phyloP scores from a whole-genome alignment of 2,113 vertebrate genomes.

The Hippolais icterina region DNA sequence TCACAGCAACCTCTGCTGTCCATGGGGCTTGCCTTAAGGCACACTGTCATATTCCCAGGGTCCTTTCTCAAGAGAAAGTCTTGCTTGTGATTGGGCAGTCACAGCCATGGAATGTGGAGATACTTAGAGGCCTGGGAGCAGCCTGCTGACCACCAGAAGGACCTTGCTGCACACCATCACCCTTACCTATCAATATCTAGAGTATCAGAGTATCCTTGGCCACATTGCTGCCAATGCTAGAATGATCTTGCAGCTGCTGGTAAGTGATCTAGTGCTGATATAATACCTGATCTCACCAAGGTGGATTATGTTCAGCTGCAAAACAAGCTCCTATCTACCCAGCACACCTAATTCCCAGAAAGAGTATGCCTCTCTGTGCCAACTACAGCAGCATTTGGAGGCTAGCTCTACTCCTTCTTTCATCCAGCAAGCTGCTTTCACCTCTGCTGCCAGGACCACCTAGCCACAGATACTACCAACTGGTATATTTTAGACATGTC shows the following conservation, averaged over 20 bases:
- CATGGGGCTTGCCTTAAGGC: fast-evolving
- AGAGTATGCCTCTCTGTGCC: not conserved
- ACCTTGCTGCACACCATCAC: not conserved
- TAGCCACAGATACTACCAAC: not conserved
- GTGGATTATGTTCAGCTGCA: not conserved
- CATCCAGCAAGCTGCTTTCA: not conserved
- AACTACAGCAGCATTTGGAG: not conserved
- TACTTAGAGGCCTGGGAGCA: not conserved
- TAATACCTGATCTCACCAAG: not conserved
- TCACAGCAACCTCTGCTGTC: not conserved
- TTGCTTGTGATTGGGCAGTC: not conserved
- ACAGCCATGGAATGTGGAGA: not conserved
- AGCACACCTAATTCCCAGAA: not conserved
- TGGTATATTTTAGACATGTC: not conserved
- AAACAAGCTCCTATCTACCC: not conserved
- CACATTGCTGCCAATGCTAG: not conserved
- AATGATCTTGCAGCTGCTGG: not conserved
- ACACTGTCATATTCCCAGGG: fast-evolving
- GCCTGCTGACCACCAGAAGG: not conserved
- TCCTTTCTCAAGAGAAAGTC: not conserved
- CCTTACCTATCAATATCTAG: not conserved
- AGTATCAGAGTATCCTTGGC: not conserved
- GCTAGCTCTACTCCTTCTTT: not conserved
- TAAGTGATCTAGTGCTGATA: not conserved
- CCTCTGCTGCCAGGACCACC: constrained; percentile 25